phyloP scores from a whole-genome alignment of 2,797 vertebrate species.

The Lutra lutra region DNA sequence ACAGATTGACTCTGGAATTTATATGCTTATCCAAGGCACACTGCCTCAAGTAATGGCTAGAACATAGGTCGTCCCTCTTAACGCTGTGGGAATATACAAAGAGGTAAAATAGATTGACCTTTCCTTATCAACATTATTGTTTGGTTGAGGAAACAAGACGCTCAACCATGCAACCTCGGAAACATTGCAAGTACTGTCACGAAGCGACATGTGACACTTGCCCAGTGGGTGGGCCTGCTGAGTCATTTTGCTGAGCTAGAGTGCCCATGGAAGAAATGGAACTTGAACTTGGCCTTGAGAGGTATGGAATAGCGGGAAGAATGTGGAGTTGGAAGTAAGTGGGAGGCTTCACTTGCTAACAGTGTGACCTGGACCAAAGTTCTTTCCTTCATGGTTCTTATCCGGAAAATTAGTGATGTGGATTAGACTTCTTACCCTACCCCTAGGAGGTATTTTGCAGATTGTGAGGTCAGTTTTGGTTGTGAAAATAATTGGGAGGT shows the following conservation, averaged over 20 bases:
- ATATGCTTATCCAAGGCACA: not conserved
- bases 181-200: not conserved
- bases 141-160: constrained; percentile 9
- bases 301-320: not conserved
- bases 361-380: not conserved
- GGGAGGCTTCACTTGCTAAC: not conserved
- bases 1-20: not conserved
- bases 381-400: constrained; percentile 5
- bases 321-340: not conserved
- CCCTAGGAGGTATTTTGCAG: constrained; percentile 18
- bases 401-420: constrained; percentile 33
- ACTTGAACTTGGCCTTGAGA: constrained; percentile 20
- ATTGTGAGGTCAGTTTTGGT: not conserved
- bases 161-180: not conserved
- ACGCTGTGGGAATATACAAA: not conserved
- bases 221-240: not conserved
- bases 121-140: not conserved
- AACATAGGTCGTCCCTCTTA: not conserved
- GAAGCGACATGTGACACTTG: not conserved
- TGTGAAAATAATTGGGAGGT: not conserved
- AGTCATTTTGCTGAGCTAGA: not conserved
- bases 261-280: not conserved
- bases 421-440: not conserved
- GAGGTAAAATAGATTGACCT: not conserved
- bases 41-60: not conserved